phyloP scores from a whole-genome alignment of 92 coral and sea anemone genomes.

The Phymanthus crucifer region DNA sequence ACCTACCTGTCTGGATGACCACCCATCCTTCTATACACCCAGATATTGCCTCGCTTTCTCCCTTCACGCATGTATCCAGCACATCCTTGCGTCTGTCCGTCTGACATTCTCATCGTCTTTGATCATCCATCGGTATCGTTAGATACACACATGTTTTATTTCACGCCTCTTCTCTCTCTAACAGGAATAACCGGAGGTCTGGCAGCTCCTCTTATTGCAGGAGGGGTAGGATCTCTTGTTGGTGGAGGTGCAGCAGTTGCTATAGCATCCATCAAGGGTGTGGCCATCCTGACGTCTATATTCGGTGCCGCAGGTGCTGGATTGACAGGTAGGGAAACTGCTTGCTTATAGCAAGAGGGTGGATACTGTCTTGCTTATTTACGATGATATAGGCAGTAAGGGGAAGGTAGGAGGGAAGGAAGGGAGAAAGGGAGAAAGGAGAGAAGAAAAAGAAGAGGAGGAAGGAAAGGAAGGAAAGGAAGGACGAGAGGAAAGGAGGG shows the following conservation, averaged over 20 bases:
- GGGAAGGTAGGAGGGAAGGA: background rate
- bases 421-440: background rate
- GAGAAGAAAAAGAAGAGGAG: no score
- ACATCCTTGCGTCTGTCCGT: background rate
- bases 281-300: conserved; percentile 77
- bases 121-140: background rate
- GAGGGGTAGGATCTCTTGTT: conserved; percentile 72
- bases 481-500: background rate
- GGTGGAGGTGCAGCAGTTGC: conserved; percentile 79
- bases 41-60: background rate
- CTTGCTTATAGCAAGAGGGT: no score
- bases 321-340: conserved; percentile 57
- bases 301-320: conserved; percentile 98
- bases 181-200: conserved; percentile 78
- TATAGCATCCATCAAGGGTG: conserved; percentile 71
- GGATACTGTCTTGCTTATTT: no score
- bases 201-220: conserved; percentile 86
- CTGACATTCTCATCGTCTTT: background rate
- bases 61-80: background rate
- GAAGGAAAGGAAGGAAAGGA: no score
- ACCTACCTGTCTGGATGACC: background rate
- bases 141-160: background rate
- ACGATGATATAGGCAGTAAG: no score
- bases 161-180: background rate
- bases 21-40: background rate